These are phyloP conservation scores for Carettochelys insculpta DNA, from an alignment of 2,113 vertebrate species.

Conservation along the genomic window DNA sequence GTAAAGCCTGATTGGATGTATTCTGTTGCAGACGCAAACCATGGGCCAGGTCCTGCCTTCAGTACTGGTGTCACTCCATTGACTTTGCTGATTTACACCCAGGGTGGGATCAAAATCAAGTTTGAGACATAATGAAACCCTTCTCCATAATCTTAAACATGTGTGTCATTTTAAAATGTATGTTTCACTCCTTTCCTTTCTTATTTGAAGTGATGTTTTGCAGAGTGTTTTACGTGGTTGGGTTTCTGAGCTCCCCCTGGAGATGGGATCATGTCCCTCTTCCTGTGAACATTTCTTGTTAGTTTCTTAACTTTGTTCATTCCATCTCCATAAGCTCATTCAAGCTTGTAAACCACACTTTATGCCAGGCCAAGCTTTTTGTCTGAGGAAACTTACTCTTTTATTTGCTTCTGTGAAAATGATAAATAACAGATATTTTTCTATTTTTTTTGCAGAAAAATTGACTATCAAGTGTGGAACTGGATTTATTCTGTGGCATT, in stretches of 20 bases:
- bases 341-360: constrained; percentile 26
- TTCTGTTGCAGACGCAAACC: not conserved
- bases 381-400: not conserved
- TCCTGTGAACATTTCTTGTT: not conserved
- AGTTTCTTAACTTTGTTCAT: constrained; percentile 14
- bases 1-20: constrained; percentile 22
- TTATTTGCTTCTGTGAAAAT: not conserved
- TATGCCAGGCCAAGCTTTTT: constrained; percentile 18
- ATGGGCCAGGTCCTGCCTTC: not conserved
- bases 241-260: constrained; percentile 21
- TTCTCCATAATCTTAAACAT: not conserved
- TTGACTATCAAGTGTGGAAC: not conserved
- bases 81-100: not conserved
- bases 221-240: constrained; percentile 29
- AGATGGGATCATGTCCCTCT: constrained; percentile 43
- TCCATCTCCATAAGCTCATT: constrained; percentile 18
- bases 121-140: constrained; percentile 26
- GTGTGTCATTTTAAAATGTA: constrained; percentile 25
- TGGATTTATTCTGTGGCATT: not conserved
- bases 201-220: constrained; percentile 49
- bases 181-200: not conserved
- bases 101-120: not conserved
- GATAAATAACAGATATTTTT: constrained; percentile 37
- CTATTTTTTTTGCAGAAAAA: not conserved
- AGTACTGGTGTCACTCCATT: not conserved